Evolutionary conservation across 2,888 invertebrate species (phyloP).

Genomic region (Kuschelorhynchus macadamiae): DNA sequence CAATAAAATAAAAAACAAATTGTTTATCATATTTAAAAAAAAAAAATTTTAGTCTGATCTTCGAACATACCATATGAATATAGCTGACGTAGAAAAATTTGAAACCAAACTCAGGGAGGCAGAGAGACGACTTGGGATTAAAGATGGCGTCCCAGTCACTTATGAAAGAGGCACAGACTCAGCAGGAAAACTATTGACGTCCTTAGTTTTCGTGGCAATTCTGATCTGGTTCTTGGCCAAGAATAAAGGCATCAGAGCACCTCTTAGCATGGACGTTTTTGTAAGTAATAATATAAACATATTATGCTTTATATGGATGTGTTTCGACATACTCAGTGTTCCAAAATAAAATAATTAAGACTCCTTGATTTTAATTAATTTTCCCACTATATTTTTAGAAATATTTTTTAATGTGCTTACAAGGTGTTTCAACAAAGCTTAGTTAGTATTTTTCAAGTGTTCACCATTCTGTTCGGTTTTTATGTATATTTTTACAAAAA

Average conservation of each 20-base stretch:
- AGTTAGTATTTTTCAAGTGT: no score
- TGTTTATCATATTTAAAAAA: no score
- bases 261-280: constrained; percentile 84
- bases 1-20: no score
- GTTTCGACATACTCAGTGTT: not conserved
- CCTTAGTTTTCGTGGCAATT: constrained; percentile 78
- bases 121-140: constrained; percentile 85
- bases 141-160: constrained; percentile 85
- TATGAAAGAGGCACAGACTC: constrained; percentile 86
- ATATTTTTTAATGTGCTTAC: no score
- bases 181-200: constrained; percentile 79
- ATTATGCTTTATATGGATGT: not conserved
- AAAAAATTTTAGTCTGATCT: constrained; percentile 73
- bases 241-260: constrained; percentile 76
- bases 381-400: no score
- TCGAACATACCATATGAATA: constrained; percentile 85
- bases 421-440: no score
- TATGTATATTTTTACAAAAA: constrained; percentile 10
- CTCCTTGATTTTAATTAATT: no score
- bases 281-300: constrained; percentile 72
- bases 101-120: constrained; percentile 91
- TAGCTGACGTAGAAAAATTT: constrained; percentile 87
- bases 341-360: no score
- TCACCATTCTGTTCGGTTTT: constrained; percentile 1
- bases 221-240: constrained; percentile 79